These are phyloP conservation scores for Hydra vulgaris DNA, from an alignment of 30 jellyfish, hydroid and myxozoan genomes.

Conservation along the genomic window DNA sequence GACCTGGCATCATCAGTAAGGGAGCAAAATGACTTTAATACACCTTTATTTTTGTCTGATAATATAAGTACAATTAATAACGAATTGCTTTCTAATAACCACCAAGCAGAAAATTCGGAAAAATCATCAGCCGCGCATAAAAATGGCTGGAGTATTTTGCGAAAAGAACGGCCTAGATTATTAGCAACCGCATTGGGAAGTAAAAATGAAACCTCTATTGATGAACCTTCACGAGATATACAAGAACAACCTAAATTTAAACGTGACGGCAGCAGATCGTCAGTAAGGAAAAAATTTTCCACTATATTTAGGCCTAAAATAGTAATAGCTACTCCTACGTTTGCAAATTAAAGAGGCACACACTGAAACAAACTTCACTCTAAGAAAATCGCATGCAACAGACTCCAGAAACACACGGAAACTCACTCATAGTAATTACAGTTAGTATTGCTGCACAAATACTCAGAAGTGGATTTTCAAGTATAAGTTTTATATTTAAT, in stretches of 20 bases:
- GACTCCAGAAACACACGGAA: no score
- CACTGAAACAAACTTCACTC: neutral
- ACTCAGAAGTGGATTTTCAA: no score
- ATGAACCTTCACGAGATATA: neutral
- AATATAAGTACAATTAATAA: neutral
- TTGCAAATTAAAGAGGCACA: neutral
- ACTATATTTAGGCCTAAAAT: conserved; percentile 37
- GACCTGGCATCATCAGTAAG: conserved; percentile 19
- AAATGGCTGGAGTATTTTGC: neutral
- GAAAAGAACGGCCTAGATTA: conserved; percentile 1
- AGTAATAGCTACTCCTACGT: neutral
- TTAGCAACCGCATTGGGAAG: neutral
- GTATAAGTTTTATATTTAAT: no score
- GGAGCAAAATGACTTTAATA: conserved; percentile 7
- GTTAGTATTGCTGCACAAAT: no score
- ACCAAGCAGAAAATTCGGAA: neutral
- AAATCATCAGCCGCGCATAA: neutral
- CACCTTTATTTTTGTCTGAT: neutral
- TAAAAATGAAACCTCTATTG: neutral
- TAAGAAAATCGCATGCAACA: no score
- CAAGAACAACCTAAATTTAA: conserved; percentile 21
- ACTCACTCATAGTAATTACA: no score
- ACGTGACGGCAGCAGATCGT: conserved; percentile 55
- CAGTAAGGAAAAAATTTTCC: conserved; percentile 79
- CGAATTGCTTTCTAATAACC: neutral